phyloP scores from a whole-genome alignment of 2,797 vertebrate genomes.

The Alca torda region DNA sequence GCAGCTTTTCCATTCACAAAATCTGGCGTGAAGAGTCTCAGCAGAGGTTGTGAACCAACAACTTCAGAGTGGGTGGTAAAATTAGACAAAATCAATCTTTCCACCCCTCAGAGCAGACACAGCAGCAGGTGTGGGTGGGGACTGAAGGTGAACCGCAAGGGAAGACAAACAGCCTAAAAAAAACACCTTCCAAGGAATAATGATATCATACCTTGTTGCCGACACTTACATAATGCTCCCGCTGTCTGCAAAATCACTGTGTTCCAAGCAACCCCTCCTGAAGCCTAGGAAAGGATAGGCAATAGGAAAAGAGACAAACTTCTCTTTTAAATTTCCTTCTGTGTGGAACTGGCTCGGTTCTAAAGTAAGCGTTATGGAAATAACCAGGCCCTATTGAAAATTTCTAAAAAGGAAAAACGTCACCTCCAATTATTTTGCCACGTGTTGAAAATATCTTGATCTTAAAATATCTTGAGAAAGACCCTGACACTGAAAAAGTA shows the following conservation, averaged over 20 bases:
- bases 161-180: background rate
- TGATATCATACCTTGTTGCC: background rate
- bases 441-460: slow-evolving; percentile 6
- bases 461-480: slow-evolving; percentile 38
- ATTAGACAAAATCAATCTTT: slow-evolving; percentile 38
- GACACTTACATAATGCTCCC: background rate
- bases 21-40: background rate
- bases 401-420: background rate
- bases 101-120: background rate
- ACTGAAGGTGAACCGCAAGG: background rate
- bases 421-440: slow-evolving; percentile 30
- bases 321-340: background rate
- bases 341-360: background rate
- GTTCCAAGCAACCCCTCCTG: background rate
- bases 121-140: background rate
- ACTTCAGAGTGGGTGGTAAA: slow-evolving; percentile 2
- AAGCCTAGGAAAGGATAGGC: background rate
- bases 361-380: background rate
- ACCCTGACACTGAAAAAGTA: background rate
- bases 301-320: background rate
- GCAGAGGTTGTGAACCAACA: background rate
- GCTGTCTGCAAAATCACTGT: background rate
- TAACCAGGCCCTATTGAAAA: background rate
- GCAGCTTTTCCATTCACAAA: background rate
- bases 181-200: background rate